Conservation (phyloP, 2,113 vertebrate genomes). For the Pseudorhombus dupliciocellatus region DNA sequence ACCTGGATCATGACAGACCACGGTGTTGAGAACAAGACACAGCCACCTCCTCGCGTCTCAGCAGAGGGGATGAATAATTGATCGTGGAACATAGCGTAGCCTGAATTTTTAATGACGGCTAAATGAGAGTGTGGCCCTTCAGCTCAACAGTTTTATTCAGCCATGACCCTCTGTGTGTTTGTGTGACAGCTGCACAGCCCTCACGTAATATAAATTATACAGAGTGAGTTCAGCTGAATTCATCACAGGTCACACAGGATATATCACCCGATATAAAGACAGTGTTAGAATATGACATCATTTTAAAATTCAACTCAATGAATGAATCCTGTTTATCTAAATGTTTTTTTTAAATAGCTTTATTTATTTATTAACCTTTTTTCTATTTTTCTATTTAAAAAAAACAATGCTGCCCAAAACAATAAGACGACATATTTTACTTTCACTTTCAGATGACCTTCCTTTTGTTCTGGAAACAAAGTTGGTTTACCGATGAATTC, state of each 20-base stretch:
- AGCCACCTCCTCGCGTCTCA: conserved; percentile 13
- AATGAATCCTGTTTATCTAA: too few relatives aligned
- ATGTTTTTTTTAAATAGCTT: too few relatives aligned
- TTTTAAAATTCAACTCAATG: too few relatives aligned
- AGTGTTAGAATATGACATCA: too few relatives aligned
- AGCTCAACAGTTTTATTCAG: background rate
- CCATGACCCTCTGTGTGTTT: background rate
- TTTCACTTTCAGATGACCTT: background rate
- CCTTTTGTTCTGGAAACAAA: background rate
- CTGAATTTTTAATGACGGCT: conserved; percentile 12
- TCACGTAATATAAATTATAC: background rate
- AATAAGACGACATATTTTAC: background rate
- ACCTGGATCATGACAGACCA: conserved; percentile 31
- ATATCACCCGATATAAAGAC: too few relatives aligned
- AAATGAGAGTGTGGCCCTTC: background rate
- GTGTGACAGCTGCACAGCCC: background rate
- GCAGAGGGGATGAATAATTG: conserved; percentile 27
- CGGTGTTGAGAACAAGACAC: background rate
- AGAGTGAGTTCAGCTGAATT: background rate
- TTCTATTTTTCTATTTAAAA: too few relatives aligned
- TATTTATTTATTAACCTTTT: too few relatives aligned
- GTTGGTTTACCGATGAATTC: background rate
- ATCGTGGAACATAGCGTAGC: background rate
- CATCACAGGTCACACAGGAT: background rate
- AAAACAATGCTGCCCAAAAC: background rate